Conservation (phyloP, 2,797 vertebrate species). For the Argentina silus region DNA sequence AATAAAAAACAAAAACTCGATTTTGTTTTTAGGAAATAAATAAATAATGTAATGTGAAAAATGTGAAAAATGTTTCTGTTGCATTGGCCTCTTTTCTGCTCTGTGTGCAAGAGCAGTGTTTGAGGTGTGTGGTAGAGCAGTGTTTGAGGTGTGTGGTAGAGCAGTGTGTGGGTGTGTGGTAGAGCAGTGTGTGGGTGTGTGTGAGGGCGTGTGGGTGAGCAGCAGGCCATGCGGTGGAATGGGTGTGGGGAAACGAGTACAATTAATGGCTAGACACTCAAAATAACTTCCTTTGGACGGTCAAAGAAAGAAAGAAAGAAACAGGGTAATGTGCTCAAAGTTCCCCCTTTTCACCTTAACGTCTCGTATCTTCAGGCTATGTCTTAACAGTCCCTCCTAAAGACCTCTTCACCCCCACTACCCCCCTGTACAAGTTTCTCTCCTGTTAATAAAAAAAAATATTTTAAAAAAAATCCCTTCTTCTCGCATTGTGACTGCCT, state of each 20-base stretch:
- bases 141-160: not conserved
- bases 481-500: no score
- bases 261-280: constrained; percentile 13
- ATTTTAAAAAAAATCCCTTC: no score
- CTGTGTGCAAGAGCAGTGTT: not conserved
- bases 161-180: not conserved
- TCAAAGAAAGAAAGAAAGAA: not conserved
- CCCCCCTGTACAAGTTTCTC: no score
- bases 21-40: not conserved
- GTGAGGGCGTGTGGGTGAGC: constrained; percentile 29
- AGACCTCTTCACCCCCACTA: no score
- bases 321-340: not conserved
- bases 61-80: not conserved
- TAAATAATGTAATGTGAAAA: not conserved
- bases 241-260: constrained; percentile 18
- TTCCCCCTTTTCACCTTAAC: not conserved
- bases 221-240: constrained; percentile 13
- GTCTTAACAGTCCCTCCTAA: no score
- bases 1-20: not conserved
- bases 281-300: not conserved
- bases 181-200: constrained; percentile 8
- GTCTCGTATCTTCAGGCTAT: no score
- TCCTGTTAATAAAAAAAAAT: no score
- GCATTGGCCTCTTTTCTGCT: not conserved
- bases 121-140: not conserved